These are phyloP conservation scores for Apis dorsata DNA, from an alignment of 1,140 invertebrate genomes.

Conservation along the genomic window DNA sequence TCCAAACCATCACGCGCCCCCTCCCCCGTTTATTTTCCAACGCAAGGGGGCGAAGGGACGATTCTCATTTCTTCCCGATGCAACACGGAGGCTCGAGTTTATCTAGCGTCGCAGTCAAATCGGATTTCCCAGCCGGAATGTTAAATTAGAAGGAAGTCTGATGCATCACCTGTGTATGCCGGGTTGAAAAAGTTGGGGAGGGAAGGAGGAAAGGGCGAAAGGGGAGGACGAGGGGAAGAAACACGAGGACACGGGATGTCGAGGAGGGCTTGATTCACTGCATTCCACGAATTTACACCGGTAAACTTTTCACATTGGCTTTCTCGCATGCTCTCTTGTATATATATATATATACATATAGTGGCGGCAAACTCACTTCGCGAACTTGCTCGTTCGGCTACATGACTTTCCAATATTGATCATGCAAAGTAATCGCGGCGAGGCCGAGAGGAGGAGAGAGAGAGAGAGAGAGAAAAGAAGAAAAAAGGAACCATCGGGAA, in stretches of 20 bases:
- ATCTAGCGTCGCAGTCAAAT: slow-evolving; percentile 56
- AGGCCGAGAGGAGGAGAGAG: too few species aligned
- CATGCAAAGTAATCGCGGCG: slow-evolving; percentile 3
- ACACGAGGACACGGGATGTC: neutral
- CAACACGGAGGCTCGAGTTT: slow-evolving; percentile 29
- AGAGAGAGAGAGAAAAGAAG: neutral
- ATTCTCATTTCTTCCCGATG: neutral
- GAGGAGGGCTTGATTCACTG: slow-evolving; percentile 39
- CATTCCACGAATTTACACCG: slow-evolving; percentile 41
- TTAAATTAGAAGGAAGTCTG: slow-evolving; percentile 57
- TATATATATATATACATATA: too few species aligned
- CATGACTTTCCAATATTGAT: slow-evolving; percentile 28
- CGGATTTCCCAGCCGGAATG: slow-evolving; percentile 58
- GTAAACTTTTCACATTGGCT: slow-evolving; percentile 55
- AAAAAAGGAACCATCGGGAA: neutral
- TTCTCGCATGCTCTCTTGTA: neutral
- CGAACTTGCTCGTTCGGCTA: slow-evolving; percentile 1
- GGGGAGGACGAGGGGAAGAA: neutral
- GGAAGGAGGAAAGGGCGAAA: neutral
- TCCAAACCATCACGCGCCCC: neutral
- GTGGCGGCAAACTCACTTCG: neutral
- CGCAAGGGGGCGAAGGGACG: slow-evolving; percentile 27
- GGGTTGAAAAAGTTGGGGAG: slow-evolving; percentile 14
- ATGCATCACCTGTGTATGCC: slow-evolving; percentile 36
- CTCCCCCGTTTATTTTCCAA: slow-evolving; percentile 5